A percentile compares a stretch with the other conserved stretches of the same genome.
phyloP scores from a whole-genome alignment of 2,797 vertebrate species.

The Menidia menidia region DNA sequence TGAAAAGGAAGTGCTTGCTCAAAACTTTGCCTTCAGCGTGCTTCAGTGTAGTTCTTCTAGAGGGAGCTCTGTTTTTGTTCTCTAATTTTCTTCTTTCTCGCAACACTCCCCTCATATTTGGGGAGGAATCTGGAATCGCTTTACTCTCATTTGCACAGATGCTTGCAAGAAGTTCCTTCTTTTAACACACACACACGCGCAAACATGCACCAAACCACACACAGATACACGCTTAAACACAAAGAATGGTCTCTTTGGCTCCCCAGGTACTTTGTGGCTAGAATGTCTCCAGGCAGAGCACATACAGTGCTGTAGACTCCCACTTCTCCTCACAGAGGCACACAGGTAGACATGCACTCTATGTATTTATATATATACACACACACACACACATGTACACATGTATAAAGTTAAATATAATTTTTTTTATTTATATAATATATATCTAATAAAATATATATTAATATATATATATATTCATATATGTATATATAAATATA shows the following conservation, averaged over 20 bases:
- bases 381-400: not conserved
- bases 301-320: slow-evolving; percentile 21
- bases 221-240: slow-evolving; percentile 20
- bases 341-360: slow-evolving; percentile 1
- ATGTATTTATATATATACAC: no score
- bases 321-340: slow-evolving; percentile 1
- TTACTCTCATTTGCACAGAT: slow-evolving; percentile 48
- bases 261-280: slow-evolving; percentile 76
- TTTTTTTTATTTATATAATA: no score
- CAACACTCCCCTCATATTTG: slow-evolving; percentile 12
- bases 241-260: slow-evolving; percentile 80
- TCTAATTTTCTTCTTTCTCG: slow-evolving; percentile 18
- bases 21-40: not conserved
- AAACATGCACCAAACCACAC: slow-evolving; percentile 8
- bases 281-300: slow-evolving; percentile 42
- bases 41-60: slow-evolving; percentile 27
- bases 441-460: no score
- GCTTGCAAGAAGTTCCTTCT: slow-evolving; percentile 35
- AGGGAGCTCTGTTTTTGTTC: slow-evolving; percentile 45
- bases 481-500: no score
- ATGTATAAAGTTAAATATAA: no score
- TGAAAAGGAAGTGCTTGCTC: not conserved
- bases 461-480: no score
- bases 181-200: slow-evolving; percentile 14
- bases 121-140: slow-evolving; percentile 60